Evolutionary conservation across 2,888 invertebrate genomes (phyloP), one percentile per base, ranked within the genome.

Genomic region (Philhelius pedissequus): DNA sequence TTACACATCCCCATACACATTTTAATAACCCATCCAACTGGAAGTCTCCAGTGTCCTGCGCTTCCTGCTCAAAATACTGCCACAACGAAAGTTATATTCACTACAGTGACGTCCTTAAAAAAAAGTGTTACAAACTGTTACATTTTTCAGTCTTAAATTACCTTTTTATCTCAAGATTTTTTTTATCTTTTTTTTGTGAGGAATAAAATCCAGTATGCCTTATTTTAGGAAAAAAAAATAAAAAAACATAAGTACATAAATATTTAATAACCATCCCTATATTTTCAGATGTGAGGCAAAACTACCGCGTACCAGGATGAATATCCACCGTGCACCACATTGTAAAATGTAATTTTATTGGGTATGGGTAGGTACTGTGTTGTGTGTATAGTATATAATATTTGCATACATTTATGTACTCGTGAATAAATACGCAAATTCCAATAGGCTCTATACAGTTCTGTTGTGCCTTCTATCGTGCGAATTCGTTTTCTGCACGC

Each of bases 371-470:
- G 9, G 20, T 9, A 18, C 18, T 4, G 3, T 50, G 18, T 66
- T 56, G 32, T 62, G 38, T 64, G 43, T 58, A 40, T 75, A 75
- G 75, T 74, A 70, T 82, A 74, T 52, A 43, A 62, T 62, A 62
- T 84, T 84, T 84, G 79, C 83, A 84, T 80, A 84, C n/a, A n/a
- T n/a, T n/a, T n/a, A n/a, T n/a, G n/a, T 76, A 71, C 80, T 75
- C 79, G 52, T 74, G 54, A 73, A 45, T 73, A 43, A 43, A 50
- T 74, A 70, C 68, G 68, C 50, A 79, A 68, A 56, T 62, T 45
- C 74, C 38, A 60, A 69, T 68, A 73, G 78, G 71, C 70, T 43
- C 62, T 43, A 62, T 43, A 62, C 43, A 43, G 40, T 15, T 38
- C 27, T 68, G 25, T 38, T 68, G 25, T 18, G 68, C 74, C 13